Evolutionary conservation across 1,140 invertebrate species (phyloP), one percentile per base, ranked within the genome.

Genomic region (Drosophila pandora): DNA sequence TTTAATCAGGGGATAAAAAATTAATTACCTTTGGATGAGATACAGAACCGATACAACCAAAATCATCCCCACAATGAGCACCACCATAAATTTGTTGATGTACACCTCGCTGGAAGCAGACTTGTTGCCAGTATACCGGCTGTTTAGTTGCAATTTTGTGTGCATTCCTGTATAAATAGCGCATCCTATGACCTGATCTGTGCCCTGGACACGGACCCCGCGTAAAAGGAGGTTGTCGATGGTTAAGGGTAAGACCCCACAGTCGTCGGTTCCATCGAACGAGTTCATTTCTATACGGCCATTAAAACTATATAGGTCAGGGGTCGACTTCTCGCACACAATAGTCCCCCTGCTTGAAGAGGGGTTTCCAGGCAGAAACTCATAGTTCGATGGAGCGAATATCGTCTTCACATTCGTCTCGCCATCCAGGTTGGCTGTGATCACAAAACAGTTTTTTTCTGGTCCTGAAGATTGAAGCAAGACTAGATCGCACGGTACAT

Each of bases 401-500:
- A 95, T 93, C 25, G 99, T 97, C 93, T 99, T 99, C 8, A 99
- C 92, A 93, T 99, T 99, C 0, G 98, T 99, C 92, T 99, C 99
- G 2, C 99, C 99, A 92, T 99, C 99, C 60, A 99, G 92, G 93
- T 99, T 99, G 10, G 98, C 97, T 0, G 99, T 99, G 93, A 99
- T 99, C 75, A 99, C 97, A 91, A 98, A 99, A 92, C 98, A 99
- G 93, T 99, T 97, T 12, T 96, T 96, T 90, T 97, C 95, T 1
- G 97, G 96, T 83, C 98, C 97, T 84, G 97, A 97, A 43, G 89
- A 93, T 21, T 94, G 94, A 1, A 97, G 91, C 25, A 97, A 90
- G 2, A 97, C 93, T 10, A 97, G 78, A 90, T 97, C 96, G 69
- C 96, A 96, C 0, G 96, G 96, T 12, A 97, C 94, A 61, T 95